Percentiles rank a stretch among this genome's conserved stretches.
These are phyloP conservation scores for Eupsilia transversa DNA, from an alignment of 2,888 invertebrate species.

Conservation along the genomic window DNA sequence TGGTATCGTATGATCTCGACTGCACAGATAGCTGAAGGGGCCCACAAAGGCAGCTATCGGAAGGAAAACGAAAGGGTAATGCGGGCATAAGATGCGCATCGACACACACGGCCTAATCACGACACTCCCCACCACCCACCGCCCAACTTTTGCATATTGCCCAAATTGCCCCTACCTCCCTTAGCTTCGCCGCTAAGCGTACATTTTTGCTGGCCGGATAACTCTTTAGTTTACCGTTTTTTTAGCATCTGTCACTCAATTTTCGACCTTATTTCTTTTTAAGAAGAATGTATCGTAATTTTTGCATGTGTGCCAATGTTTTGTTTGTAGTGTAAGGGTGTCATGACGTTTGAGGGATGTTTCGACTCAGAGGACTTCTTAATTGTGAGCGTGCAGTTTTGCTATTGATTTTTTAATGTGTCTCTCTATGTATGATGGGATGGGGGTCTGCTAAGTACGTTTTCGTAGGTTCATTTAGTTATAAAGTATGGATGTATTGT, in stretches of 20 bases:
- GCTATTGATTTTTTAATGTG: slow-evolving; percentile 88
- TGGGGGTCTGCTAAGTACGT: slow-evolving; percentile 59
- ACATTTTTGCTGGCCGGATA: slow-evolving; percentile 72
- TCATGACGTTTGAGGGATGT: slow-evolving; percentile 87
- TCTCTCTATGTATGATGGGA: slow-evolving; percentile 70
- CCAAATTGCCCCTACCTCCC: slow-evolving; percentile 87
- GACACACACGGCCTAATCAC: slow-evolving; percentile 90
- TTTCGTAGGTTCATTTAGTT: slow-evolving; percentile 55
- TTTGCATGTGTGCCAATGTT: slow-evolving; percentile 44
- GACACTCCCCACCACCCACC: slow-evolving; percentile 74
- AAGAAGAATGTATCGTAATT: slow-evolving; percentile 58
- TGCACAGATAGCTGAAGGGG: slow-evolving; percentile 83
- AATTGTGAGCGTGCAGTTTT: slow-evolving; percentile 86
- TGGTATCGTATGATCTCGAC: slow-evolving; percentile 85
- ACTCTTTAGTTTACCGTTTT: slow-evolving; percentile 64
- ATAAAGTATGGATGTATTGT: slow-evolving; percentile 54
- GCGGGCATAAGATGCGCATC: slow-evolving; percentile 91
- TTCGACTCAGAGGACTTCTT: slow-evolving; percentile 80
- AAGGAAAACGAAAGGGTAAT: slow-evolving; percentile 91
- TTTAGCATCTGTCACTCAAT: slow-evolving; percentile 65
- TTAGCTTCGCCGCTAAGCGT: slow-evolving; percentile 77
- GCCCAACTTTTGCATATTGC: slow-evolving; percentile 89
- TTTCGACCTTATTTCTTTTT: slow-evolving; percentile 66
- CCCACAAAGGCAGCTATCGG: slow-evolving; percentile 89
- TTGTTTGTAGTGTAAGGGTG: slow-evolving; percentile 69